Conservation (phyloP, 2,797 vertebrate genomes). For the Lutra lutra region DNA sequence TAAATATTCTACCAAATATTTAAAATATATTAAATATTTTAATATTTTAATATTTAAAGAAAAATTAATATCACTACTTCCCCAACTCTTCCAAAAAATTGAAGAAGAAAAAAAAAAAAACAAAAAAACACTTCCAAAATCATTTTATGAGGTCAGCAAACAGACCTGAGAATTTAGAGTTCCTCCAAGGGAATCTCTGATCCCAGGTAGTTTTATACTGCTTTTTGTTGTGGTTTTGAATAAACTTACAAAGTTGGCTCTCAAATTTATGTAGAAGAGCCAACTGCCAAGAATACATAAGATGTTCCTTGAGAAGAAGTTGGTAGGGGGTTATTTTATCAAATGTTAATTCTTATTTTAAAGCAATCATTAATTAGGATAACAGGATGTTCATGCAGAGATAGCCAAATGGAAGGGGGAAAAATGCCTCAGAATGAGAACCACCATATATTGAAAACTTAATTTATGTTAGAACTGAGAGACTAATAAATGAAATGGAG, state of each 20-base stretch:
- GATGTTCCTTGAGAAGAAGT: background rate
- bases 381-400: background rate
- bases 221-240: background rate
- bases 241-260: conserved; percentile 1
- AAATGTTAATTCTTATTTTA: conserved; percentile 35
- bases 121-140: background rate
- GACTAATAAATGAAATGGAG: background rate
- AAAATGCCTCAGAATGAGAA: background rate
- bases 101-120: background rate
- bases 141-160: background rate
- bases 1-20: background rate
- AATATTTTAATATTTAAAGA: background rate
- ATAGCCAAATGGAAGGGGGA: background rate
- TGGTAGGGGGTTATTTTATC: background rate
- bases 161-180: background rate
- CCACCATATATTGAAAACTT: background rate
- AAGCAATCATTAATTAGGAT: background rate
- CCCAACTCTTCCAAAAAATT: background rate
- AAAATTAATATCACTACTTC: background rate
- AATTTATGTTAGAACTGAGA: conserved; percentile 13
- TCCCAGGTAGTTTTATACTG: background rate
- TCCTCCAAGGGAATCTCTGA: background rate
- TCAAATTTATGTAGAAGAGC: conserved; percentile 20
- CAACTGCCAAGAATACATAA: background rate
- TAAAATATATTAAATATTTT: no score